These are phyloP conservation scores for Axinella damicornis DNA, from an alignment of 37 sponge, comb jelly and placozoan genomes.

Conservation along the genomic window DNA sequence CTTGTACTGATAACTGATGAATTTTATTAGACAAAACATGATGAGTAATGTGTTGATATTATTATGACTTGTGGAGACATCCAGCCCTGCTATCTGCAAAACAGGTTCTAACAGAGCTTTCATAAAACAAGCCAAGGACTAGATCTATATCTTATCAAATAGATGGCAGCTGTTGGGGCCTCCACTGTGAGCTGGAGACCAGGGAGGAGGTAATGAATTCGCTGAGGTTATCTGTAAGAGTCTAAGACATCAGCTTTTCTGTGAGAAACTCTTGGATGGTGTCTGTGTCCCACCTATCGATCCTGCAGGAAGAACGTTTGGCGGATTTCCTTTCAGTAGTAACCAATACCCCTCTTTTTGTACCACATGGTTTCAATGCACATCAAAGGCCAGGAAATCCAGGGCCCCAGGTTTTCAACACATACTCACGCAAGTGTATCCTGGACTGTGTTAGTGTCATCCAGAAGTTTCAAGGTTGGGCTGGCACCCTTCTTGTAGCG, in stretches of 20 bases:
- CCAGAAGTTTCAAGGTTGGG: conserved; percentile 78
- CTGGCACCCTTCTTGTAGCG: conserved; percentile 86
- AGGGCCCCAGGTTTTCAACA: not conserved
- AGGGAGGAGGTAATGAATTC: too few relatives aligned
- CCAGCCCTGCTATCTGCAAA: conserved; percentile 43
- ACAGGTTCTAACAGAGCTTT: conserved; percentile 59
- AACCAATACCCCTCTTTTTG: too few relatives aligned
- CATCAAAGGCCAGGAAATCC: too few relatives aligned
- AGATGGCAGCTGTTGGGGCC: too few relatives aligned
- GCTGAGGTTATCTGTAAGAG: too few relatives aligned
- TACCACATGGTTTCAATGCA: too few relatives aligned
- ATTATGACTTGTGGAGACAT: conserved; percentile 18
- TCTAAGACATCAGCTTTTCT: conserved; percentile 56
- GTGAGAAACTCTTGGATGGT: conserved; percentile 86
- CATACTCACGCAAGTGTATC: conserved; percentile 82
- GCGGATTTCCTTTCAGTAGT: too few relatives aligned
- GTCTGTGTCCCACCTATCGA: conserved; percentile 92
- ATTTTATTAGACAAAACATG: too few relatives aligned
- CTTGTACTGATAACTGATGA: too few relatives aligned
- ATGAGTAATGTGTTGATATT: too few relatives aligned
- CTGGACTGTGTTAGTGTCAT: conserved; percentile 75
- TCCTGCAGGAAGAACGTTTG: conserved; percentile 47
- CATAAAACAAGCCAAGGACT: conserved; percentile 43
- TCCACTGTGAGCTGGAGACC: too few relatives aligned
- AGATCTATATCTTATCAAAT: too few relatives aligned